Evolutionary conservation across 2,113 vertebrate genomes (phyloP).

Genomic region (Dasyurus viverrinus): DNA sequence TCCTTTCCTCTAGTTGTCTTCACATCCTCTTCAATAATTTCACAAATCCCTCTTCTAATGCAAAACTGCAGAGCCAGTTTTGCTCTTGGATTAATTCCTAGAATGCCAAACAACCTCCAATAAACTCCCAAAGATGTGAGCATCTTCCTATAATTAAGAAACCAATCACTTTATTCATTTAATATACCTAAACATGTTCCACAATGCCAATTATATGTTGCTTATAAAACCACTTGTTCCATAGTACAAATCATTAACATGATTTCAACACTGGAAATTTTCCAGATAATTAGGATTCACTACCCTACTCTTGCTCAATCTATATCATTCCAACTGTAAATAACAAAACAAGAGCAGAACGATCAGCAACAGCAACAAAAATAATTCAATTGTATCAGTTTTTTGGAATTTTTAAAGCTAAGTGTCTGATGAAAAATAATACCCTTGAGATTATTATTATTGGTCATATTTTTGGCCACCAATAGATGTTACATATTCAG

Average conservation of each 20-base stretch:
- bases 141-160: constrained; percentile 2
- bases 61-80: constrained; percentile 43
- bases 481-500: background rate
- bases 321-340: background rate
- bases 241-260: background rate
- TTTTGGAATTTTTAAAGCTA: constrained; percentile 27
- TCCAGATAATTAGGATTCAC: background rate
- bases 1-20: background rate
- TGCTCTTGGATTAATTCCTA: constrained; percentile 18
- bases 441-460: background rate
- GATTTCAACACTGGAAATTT: background rate
- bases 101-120: constrained; percentile 13
- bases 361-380: fast-evolving
- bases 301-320: background rate
- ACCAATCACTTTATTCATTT: background rate
- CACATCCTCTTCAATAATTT: background rate
- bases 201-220: background rate
- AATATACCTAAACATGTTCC: background rate
- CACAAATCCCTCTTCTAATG: constrained; percentile 14
- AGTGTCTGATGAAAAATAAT: constrained; percentile 4
- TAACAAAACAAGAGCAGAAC: background rate
- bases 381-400: background rate
- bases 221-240: background rate
- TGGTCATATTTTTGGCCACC: constrained; percentile 18
- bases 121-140: background rate